Percentiles rank a stretch among this genome's conserved stretches.
Conservation (phyloP, 1,140 invertebrate genomes). For the Bicyclus anynana region DNA sequence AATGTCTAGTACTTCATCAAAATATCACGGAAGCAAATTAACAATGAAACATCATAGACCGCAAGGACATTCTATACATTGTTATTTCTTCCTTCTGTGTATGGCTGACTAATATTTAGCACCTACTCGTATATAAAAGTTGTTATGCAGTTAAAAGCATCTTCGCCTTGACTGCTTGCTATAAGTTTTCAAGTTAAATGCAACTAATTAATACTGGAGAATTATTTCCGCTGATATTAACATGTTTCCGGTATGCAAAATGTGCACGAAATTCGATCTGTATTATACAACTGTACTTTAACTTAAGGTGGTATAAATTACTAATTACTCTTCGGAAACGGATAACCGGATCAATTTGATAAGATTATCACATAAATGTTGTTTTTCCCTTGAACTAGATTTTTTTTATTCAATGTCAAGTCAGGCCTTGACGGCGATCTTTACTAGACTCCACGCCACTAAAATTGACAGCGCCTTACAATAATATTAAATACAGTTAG, state of each 20-base stretch:
- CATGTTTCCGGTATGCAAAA: conserved; percentile 13
- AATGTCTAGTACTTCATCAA: background rate
- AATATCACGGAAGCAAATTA: background rate
- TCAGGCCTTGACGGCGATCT: too few species aligned
- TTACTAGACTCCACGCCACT: too few species aligned
- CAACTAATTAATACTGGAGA: conserved; percentile 5
- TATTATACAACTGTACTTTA: background rate
- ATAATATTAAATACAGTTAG: too few species aligned
- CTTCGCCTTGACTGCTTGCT: conserved; percentile 5
- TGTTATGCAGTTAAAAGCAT: background rate
- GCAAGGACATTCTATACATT: background rate
- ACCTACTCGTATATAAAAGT: background rate
- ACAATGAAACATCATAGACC: background rate
- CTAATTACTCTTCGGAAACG: background rate
- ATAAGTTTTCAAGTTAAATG: background rate
- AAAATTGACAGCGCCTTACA: too few species aligned
- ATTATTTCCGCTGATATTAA: conserved; percentile 14
- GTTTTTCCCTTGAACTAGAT: too few species aligned
- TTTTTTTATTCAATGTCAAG: too few species aligned
- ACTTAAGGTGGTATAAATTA: background rate
- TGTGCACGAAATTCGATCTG: conserved; percentile 1
- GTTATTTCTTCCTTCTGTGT: background rate
- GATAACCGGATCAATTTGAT: too few species aligned
- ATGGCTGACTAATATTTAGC: background rate
- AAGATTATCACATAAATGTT: too few species aligned